phyloP scores from a whole-genome alignment of 1,140 invertebrate genomes.

The Chionoecetes opilio region DNA sequence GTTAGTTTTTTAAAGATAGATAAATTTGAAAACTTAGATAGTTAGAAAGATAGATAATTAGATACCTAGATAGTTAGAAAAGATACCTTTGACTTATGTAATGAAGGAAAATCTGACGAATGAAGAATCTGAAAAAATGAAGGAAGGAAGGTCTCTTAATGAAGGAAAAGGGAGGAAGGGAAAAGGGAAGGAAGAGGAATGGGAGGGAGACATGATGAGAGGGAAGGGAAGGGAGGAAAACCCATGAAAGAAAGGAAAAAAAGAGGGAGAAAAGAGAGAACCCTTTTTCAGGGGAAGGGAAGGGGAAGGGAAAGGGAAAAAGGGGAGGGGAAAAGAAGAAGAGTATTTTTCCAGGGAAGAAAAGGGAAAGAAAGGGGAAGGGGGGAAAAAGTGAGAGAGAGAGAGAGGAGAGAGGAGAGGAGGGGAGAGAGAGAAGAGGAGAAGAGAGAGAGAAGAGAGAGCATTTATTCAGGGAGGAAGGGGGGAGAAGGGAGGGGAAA shows the following conservation, averaged over 20 bases:
- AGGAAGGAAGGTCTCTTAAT: not conserved
- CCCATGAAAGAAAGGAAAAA: too few relatives aligned
- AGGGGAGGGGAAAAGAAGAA: not conserved
- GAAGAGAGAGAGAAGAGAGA: not conserved
- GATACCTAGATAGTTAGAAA: too few relatives aligned
- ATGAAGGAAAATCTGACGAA: too few relatives aligned
- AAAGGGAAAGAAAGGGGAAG: not conserved
- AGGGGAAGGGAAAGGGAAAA: not conserved
- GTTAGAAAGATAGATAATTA: too few relatives aligned
- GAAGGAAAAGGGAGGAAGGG: not conserved
- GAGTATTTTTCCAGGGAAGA: not conserved
- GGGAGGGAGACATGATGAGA: not conserved
- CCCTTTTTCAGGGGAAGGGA: not conserved
- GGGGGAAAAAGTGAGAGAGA: not conserved
- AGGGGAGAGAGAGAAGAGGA: not conserved
- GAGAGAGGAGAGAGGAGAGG: not conserved
- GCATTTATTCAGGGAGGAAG: not conserved
- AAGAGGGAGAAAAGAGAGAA: not conserved
- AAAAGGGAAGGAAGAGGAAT: not conserved
- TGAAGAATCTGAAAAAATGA: not conserved
- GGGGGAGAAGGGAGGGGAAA: conserved; percentile 11
- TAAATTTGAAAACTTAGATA: too few relatives aligned
- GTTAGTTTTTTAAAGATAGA: too few relatives aligned
- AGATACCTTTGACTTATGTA: too few relatives aligned
- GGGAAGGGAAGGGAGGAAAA: too few relatives aligned